phyloP scores from a whole-genome alignment of 2,888 invertebrate species.

The Parnassius glacialis region DNA sequence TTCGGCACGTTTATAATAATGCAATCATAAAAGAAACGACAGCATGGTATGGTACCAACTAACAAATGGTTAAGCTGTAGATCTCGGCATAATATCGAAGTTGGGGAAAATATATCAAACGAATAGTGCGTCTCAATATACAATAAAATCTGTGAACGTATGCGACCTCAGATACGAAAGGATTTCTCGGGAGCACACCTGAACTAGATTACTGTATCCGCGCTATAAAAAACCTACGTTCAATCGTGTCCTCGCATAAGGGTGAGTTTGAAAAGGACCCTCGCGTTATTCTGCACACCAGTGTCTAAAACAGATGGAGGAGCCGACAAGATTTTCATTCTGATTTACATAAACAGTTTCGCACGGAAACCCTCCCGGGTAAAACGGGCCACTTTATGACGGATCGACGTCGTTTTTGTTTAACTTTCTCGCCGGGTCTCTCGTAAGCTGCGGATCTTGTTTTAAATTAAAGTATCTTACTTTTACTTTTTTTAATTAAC shows the following conservation, averaged over 20 bases:
- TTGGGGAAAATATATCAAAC: conserved; percentile 62
- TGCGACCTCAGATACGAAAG: conserved; percentile 67
- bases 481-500: background rate
- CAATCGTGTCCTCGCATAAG: conserved; percentile 60
- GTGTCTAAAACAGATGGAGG: conserved; percentile 55
- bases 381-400: conserved; percentile 44
- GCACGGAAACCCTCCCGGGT: conserved; percentile 41
- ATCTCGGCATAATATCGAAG: conserved; percentile 53
- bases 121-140: conserved; percentile 75
- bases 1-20: conserved; percentile 12
- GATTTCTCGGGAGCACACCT: conserved; percentile 73
- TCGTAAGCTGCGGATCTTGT: conserved; percentile 19
- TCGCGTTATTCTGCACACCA: conserved; percentile 48
- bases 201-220: conserved; percentile 75
- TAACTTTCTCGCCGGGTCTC: conserved; percentile 29
- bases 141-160: conserved; percentile 73
- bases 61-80: conserved; percentile 53
- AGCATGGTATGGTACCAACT: conserved; percentile 39
- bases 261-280: conserved; percentile 65
- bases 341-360: conserved; percentile 66
- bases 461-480: conserved; percentile 24
- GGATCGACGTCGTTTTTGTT: conserved; percentile 34
- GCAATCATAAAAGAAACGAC: conserved; percentile 33
- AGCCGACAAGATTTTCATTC: conserved; percentile 50
- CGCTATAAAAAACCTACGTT: conserved; percentile 67